Conservation (phyloP, 1,140 invertebrate species). For the Drosophila pectinifera region DNA sequence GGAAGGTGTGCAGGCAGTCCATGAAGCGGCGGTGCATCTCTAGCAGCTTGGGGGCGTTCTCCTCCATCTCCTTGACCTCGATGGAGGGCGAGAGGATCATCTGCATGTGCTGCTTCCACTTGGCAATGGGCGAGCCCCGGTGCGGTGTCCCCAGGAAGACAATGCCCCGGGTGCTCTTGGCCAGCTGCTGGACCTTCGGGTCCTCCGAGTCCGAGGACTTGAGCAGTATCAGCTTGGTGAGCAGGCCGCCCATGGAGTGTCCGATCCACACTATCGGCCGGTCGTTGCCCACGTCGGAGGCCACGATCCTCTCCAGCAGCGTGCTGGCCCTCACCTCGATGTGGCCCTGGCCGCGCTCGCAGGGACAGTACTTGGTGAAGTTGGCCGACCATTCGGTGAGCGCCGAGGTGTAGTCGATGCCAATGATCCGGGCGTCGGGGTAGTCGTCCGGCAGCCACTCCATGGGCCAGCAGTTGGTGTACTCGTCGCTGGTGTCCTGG, state of each 20-base stretch:
- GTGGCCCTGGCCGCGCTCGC: conserved; percentile 85
- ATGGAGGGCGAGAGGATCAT: conserved; percentile 89
- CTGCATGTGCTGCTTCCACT: conserved; percentile 85
- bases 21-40: conserved; percentile 89
- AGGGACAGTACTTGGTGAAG: conserved; percentile 85
- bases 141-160: conserved; percentile 93
- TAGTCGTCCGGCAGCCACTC: conserved; percentile 91
- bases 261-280: conserved; percentile 91
- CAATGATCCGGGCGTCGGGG: conserved; percentile 82
- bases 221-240: conserved; percentile 90
- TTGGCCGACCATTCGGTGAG: conserved; percentile 83
- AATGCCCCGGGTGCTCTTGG: conserved; percentile 88
- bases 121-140: conserved; percentile 89
- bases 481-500: conserved; percentile 73
- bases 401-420: conserved; percentile 82
- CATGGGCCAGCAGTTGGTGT: conserved; percentile 91
- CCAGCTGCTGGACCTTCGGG: conserved; percentile 85
- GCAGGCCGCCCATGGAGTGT: conserved; percentile 93
- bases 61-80: conserved; percentile 86
- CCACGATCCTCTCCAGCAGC: conserved; percentile 87
- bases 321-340: conserved; percentile 88
- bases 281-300: conserved; percentile 88
- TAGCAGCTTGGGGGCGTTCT: conserved; percentile 87
- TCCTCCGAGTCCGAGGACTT: conserved; percentile 86
- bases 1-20: conserved; percentile 86